Base-by-base conservation (phyloP, 1,140 invertebrate species). In the Dreissena polymorpha region DNA sequence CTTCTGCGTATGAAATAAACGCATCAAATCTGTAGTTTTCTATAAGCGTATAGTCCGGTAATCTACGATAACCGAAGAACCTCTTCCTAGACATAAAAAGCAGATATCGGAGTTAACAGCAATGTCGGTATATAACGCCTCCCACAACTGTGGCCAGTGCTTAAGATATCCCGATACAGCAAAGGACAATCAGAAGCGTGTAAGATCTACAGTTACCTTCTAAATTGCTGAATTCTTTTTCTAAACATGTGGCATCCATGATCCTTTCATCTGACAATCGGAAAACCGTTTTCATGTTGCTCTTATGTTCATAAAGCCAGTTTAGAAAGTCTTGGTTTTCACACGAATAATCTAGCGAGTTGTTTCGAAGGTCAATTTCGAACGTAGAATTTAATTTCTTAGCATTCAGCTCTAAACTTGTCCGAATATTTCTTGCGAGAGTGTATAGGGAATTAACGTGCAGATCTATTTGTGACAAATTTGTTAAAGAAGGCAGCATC, bases 1-100 rank as follows among this genome's bases (percentile, higher is more conserved):
- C 85, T 14, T 82, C 72, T 14, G 84, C 78, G 63, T 89, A 90
- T 13, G 82, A 87, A 8, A n/a, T n/a, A n/a, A n/a, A n/a, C n/a
- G n/a, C n/a, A n/a, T n/a, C n/a, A n/a, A n/a, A n/a, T n/a, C n/a
- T n/a, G n/a, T n/a, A n/a, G n/a, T n/a, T n/a, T n/a, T n/a, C n/a
- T n/a, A n/a, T n/a, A n/a, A n/a, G n/a, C n/a, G n/a, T n/a, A n/a
- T n/a, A n/a, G n/a, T n/a, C n/a, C n/a, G n/a, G n/a, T n/a, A n/a
- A n/a, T n/a, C n/a, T n/a, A n/a, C n/a, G n/a, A n/a, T n/a, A n/a
- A n/a, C n/a, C n/a, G n/a, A n/a, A n/a, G n/a, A n/a, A n/a, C n/a
- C n/a, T n/a, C n/a, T n/a, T n/a, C n/a, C n/a, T n/a, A n/a, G n/a
- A n/a, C n/a, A n/a, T n/a, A n/a, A n/a, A n/a, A n/a, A n/a, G n/a